Evolutionary conservation across 2,113 vertebrate species (phyloP).

Genomic region (Indicator indicator): DNA sequence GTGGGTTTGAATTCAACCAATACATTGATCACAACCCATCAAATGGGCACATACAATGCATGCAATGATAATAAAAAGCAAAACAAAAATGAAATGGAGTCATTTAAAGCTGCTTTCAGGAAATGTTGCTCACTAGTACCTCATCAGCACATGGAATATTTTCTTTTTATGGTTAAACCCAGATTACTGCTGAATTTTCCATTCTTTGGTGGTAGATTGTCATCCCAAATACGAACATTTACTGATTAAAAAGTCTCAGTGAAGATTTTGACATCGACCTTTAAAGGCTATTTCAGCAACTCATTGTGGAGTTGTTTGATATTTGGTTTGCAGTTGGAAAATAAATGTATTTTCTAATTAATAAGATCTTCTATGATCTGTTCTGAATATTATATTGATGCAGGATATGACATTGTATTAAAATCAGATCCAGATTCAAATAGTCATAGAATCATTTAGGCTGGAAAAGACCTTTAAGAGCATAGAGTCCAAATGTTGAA

Average conservation of each 20-base stretch:
- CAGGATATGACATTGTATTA: fast-evolving
- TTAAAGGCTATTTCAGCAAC: not conserved
- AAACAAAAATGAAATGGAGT: not conserved
- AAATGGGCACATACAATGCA: not conserved
- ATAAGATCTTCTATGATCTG: not conserved
- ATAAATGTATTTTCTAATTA: not conserved
- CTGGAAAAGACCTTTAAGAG: no score
- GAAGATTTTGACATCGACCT: not conserved
- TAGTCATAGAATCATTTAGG: no score
- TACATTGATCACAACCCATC: not conserved
- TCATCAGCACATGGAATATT: not conserved
- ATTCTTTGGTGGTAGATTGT: not conserved
- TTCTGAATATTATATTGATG: not conserved
- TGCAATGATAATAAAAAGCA: no score
- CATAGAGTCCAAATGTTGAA: not conserved
- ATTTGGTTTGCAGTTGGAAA: not conserved
- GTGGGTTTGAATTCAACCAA: not conserved
- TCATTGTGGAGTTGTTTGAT: not conserved
- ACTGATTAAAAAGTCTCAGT: not conserved
- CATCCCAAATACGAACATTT: no score
- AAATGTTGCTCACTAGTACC: not conserved
- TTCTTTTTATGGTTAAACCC: not conserved
- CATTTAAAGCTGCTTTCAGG: not conserved
- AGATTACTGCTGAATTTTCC: not conserved
- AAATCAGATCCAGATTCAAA: not conserved